These are phyloP conservation scores for Odocoileus hemionus DNA, from an alignment of 2,113 vertebrate genomes.

Conservation along the genomic window DNA sequence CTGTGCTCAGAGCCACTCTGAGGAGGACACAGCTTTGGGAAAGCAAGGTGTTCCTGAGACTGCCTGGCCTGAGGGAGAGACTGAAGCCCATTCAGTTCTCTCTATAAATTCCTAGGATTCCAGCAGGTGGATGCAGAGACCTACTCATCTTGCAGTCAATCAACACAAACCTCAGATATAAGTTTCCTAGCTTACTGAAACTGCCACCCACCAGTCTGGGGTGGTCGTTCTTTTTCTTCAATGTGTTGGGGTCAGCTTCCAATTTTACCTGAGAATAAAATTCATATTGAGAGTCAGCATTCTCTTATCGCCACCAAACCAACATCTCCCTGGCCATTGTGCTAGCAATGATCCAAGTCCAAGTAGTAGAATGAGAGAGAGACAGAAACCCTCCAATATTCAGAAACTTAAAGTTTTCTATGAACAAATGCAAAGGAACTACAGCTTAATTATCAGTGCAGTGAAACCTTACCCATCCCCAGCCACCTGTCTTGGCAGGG, in stretches of 20 bases:
- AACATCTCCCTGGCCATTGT: background rate
- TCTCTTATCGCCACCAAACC: background rate
- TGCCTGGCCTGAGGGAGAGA: background rate
- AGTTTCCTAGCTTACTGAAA: background rate
- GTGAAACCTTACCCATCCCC: background rate
- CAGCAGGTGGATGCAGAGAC: background rate
- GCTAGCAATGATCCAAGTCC: background rate
- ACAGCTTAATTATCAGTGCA: background rate
- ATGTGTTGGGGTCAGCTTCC: too few species aligned
- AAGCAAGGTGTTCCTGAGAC: background rate
- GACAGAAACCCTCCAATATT: background rate
- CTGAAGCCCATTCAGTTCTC: background rate
- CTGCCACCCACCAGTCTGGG: background rate
- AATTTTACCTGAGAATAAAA: background rate
- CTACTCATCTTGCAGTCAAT: background rate
- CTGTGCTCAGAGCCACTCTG: background rate
- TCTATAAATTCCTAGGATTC: background rate
- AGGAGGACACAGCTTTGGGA: background rate
- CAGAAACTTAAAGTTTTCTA: background rate
- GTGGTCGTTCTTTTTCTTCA: background rate
- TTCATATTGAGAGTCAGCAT: background rate
- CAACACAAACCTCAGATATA: background rate
- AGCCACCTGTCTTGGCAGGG: background rate
- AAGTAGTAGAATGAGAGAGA: background rate
- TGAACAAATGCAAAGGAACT: background rate